Evolutionary conservation across 1,140 invertebrate genomes (phyloP).

Genomic region (Wasmannia auropunctata): DNA sequence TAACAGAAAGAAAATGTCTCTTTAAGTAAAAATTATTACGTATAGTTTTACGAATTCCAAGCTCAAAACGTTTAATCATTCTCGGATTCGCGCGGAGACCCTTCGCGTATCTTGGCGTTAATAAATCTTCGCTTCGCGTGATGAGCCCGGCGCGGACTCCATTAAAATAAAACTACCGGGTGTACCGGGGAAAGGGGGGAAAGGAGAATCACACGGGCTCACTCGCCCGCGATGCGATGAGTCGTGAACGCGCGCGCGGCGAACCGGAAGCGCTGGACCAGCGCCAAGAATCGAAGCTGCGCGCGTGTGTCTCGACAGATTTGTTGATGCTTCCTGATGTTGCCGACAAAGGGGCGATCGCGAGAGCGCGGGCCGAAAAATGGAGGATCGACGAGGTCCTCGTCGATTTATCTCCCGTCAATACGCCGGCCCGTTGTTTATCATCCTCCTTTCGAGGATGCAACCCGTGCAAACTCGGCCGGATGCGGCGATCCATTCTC

Average conservation of each 20-base stretch:
- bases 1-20: background rate
- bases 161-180: constrained; percentile 54
- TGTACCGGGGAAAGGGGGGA: background rate
- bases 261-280: constrained; percentile 64
- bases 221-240: constrained; percentile 60
- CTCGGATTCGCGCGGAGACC: background rate
- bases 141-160: constrained; percentile 29
- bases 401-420: constrained; percentile 47
- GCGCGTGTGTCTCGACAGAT: constrained; percentile 50
- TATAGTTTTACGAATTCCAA: constrained; percentile 1
- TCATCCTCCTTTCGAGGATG: constrained; percentile 32
- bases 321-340: constrained; percentile 59
- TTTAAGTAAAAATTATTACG: background rate
- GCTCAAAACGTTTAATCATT: background rate
- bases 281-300: constrained; percentile 56
- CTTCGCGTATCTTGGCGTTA: background rate
- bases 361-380: constrained; percentile 10
- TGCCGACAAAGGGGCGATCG: constrained; percentile 28
- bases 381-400: constrained; percentile 8
- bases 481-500: constrained; percentile 40
- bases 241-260: constrained; percentile 51
- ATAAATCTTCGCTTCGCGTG: constrained; percentile 24
- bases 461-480: constrained; percentile 8
- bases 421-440: constrained; percentile 37
- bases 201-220: constrained; percentile 40